A percentile compares a stretch with the other conserved stretches of the same genome.
Evolutionary conservation across 2,797 vertebrate genomes (phyloP).

Genomic region (Anomalospiza imberbis): DNA sequence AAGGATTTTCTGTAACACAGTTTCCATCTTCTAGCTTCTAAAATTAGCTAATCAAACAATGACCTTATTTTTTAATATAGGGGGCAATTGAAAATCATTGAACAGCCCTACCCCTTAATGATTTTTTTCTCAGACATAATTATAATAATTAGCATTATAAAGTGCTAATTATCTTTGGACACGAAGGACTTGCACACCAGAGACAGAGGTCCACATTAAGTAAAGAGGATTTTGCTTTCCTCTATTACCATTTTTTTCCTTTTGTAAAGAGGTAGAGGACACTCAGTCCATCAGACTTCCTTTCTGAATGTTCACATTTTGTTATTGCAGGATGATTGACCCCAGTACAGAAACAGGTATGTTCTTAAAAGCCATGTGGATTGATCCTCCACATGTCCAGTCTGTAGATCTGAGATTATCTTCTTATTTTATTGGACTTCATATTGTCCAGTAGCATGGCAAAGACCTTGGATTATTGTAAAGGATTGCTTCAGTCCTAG

Average conservation of each 20-base stretch:
- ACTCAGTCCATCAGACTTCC: conserved; percentile 37
- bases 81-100: conserved; percentile 82
- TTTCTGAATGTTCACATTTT: conserved; percentile 4
- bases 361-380: neutral
- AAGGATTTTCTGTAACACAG: conserved; percentile 55
- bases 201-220: conserved; percentile 79
- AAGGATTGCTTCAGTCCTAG: neutral
- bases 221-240: conserved; percentile 76
- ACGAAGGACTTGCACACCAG: conserved; percentile 76
- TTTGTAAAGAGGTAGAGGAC: conserved; percentile 60
- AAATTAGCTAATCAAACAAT: conserved; percentile 77
- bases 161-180: conserved; percentile 84
- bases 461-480: conserved; percentile 13
- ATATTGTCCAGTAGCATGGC: neutral
- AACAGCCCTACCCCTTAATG: conserved; percentile 81
- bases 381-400: neutral
- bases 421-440: neutral
- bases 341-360: neutral
- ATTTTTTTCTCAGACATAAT: conserved; percentile 84
- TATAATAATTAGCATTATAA: conserved; percentile 85
- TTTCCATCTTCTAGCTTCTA: conserved; percentile 64
- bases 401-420: neutral
- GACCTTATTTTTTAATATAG: conserved; percentile 84
- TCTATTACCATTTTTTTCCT: conserved; percentile 55
- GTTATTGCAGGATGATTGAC: neutral